Conservation (phyloP, 1,140 invertebrate species). For the Drosophila willistoni region DNA sequence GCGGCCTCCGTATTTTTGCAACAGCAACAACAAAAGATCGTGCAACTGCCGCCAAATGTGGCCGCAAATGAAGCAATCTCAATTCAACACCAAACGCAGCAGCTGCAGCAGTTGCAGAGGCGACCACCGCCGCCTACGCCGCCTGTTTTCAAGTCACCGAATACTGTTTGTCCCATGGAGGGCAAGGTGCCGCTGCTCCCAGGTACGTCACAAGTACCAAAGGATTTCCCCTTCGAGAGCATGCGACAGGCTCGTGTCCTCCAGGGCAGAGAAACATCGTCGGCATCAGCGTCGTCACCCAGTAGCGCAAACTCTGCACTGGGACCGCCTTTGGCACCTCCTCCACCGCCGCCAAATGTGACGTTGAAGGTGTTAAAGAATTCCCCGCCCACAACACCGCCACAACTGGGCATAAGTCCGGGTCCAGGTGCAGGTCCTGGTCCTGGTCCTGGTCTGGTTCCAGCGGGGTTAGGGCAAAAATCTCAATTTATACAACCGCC, state of each 20-base stretch:
- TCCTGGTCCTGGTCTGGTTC: constrained; percentile 17
- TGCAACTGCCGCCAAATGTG: constrained; percentile 53
- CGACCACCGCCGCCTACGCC: constrained; percentile 64
- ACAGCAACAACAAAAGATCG: constrained; percentile 46
- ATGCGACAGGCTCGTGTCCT: constrained; percentile 92
- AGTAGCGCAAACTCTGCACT: constrained; percentile 24
- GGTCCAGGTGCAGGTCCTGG: constrained; percentile 20
- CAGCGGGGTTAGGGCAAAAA: constrained; percentile 53
- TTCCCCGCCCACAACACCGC: constrained; percentile 36
- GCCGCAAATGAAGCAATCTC: constrained; percentile 65
- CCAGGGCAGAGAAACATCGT: constrained; percentile 83
- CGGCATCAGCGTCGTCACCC: constrained; percentile 1
- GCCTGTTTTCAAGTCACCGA: constrained; percentile 90
- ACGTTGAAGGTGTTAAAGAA: constrained; percentile 74
- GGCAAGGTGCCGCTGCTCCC: constrained; percentile 86
- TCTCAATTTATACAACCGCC: constrained; percentile 82
- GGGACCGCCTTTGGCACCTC: constrained; percentile 41
- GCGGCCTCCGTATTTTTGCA: constrained; percentile 67
- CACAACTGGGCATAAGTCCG: constrained; percentile 1
- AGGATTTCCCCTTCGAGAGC: constrained; percentile 92
- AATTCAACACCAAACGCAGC: constrained; percentile 50
- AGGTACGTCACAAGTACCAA: constrained; percentile 51
- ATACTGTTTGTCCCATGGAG: constrained; percentile 92
- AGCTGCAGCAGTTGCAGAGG: constrained; percentile 43
- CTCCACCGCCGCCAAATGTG: constrained; percentile 71